Base-by-base conservation (phyloP, 1,140 invertebrate genomes). In the Diabrotica virgifera region DNA sequence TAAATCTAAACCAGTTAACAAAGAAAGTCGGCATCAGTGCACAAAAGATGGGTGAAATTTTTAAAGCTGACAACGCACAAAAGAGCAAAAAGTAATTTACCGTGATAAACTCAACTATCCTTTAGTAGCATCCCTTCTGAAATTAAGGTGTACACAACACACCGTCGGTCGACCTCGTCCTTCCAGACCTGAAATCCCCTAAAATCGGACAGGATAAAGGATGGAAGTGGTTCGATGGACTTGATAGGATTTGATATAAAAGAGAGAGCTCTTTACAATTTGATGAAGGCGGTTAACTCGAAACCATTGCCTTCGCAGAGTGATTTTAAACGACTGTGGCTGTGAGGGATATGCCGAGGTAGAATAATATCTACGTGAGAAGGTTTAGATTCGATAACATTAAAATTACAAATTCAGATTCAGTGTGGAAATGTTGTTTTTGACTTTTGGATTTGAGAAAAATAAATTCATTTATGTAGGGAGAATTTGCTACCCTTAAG, bases 251-350 rank as follows among this genome's bases (percentile, higher is more conserved):
- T 59, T 59, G 36, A 50, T 46, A 51, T 59, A 35, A 59, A 59
- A 59, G 58, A 59, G 58, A 59, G 58, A 59, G 58, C 56, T 59
- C 46, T 59, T 24, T 59, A 59, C 58, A 59, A 59, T 50, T 59
- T 50, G 58, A 59, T 59, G 38, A 59, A 59, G 58, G 13, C 38
- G 38, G 58, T 24, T 58, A 58, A 58, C 13, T 58, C 38, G 58
- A 59, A 59, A 37, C 38, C 58, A 50, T 50, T 59, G 58, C 55
- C 36, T 57, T 57, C 36, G 24, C 7, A 57, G 55, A 57, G 55
- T 57, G 55, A 37, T 24, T 57, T 57, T 57, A 37, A 57, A 24
- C 55, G 36, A 24, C 36, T 24, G 10, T 11, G 53, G 51, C 14
- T 12, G 51, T 12, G 14, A 55, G 8, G 40, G 40, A 46, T 46